Evolutionary conservation across 2,888 invertebrate genomes (phyloP), one percentile per base, ranked within the genome.

Genomic region (Ecdyonurus torrentis): DNA sequence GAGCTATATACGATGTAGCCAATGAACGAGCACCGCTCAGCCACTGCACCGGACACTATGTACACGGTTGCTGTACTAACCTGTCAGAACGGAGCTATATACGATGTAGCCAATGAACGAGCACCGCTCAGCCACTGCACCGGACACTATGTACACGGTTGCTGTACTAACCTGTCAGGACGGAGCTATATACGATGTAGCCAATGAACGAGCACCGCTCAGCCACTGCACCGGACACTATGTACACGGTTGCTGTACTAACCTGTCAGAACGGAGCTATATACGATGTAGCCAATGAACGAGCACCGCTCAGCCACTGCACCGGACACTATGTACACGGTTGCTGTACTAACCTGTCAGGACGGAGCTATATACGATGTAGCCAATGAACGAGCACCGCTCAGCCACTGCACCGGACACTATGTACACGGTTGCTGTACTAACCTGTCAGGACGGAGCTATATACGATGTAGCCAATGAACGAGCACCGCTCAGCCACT

Each of bases 281-380:
- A 80, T 52, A 76, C 71, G 63, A 79, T 71, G 69, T 81, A 81
- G 25, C 78, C 78, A 18, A 72, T 69, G 68, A 79, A 79, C 65
- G 78, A 76, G 66, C 79, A 79, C 63, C 81, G 68, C 69, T 80
- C 81, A 0, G 80, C 81, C 52, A 81, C 75, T 1, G 80, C 77
- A 2, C 81, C 79, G 0, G 78, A 77, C 5, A 79, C 74, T 60
- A 80, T 79, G n/a, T n/a, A n/a, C n/a, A n/a, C n/a, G n/a, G n/a
- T n/a, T n/a, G n/a, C n/a, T n/a, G n/a, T n/a, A n/a, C n/a, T n/a
- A n/a, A n/a, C n/a, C n/a, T n/a, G n/a, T n/a, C n/a, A n/a, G n/a
- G n/a, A n/a, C n/a, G n/a, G n/a, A n/a, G n/a, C n/a, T n/a, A n/a
- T n/a, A n/a, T n/a, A n/a, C n/a, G n/a, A n/a, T n/a, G n/a, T n/a